Percentiles rank a stretch among this genome's conserved stretches.
Evolutionary conservation across 2,888 invertebrate species (phyloP).

Genomic region (Gandaritis pyraliata): DNA sequence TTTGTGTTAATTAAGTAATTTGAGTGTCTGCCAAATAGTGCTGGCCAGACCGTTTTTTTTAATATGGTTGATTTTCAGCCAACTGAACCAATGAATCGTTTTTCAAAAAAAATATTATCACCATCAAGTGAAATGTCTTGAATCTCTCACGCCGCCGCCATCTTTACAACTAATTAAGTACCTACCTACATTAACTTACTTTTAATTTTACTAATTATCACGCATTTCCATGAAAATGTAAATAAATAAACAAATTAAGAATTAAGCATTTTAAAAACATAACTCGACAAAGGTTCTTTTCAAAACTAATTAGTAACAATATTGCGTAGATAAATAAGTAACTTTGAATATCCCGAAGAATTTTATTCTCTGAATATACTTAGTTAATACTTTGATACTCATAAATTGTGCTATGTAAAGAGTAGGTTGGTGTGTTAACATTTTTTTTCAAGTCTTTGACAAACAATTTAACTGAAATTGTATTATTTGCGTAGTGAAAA

Average conservation of each 20-base stretch:
- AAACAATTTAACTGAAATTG: background rate
- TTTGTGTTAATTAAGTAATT: constrained; percentile 32
- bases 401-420: no score
- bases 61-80: background rate
- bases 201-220: background rate
- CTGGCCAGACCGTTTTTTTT: constrained; percentile 21
- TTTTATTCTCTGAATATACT: no score
- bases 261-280: constrained; percentile 7
- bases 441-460: background rate
- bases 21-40: constrained; percentile 39
- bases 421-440: background rate
- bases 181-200: background rate
- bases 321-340: no score
- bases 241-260: constrained; percentile 18
- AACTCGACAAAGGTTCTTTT: background rate
- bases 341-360: no score
- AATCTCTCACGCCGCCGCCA: no score
- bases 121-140: no score
- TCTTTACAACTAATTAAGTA: no score
- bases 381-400: no score
- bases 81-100: background rate
- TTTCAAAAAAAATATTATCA: background rate
- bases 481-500: background rate
- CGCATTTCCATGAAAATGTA: constrained; percentile 16
- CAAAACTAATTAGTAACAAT: background rate